Conservation (phyloP, 2,113 vertebrate genomes). For the Ginglymostoma cirratum region DNA sequence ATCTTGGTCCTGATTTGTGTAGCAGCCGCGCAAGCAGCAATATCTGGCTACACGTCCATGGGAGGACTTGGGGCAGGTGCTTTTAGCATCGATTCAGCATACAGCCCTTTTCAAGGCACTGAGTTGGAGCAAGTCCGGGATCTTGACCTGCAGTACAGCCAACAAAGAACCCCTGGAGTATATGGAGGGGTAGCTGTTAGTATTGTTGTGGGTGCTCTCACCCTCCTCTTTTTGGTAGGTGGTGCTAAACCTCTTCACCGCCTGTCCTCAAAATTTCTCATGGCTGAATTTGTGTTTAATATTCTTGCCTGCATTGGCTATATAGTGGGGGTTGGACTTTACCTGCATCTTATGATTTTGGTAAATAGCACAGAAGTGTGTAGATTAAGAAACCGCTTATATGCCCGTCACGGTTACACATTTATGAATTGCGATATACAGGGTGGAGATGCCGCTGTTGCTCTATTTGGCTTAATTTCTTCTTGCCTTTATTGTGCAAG, state of each 20-base stretch:
- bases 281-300: constrained; percentile 60
- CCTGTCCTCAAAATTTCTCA: constrained; percentile 56
- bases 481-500: constrained; percentile 60
- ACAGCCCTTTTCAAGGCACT: constrained; percentile 70
- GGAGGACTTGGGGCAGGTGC: constrained; percentile 50
- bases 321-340: constrained; percentile 66
- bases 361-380: constrained; percentile 73
- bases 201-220: constrained; percentile 54
- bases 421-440: constrained; percentile 73
- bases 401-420: constrained; percentile 65
- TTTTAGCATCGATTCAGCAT: constrained; percentile 58
- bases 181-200: constrained; percentile 70
- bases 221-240: constrained; percentile 67
- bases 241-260: constrained; percentile 64
- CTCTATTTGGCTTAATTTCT: constrained; percentile 60
- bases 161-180: constrained; percentile 74
- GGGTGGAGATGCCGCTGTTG: constrained; percentile 65
- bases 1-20: constrained; percentile 68
- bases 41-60: constrained; percentile 58
- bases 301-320: constrained; percentile 55
- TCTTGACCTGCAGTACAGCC: constrained; percentile 74
- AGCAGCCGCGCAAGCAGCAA: constrained; percentile 61
- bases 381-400: constrained; percentile 59
- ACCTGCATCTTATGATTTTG: constrained; percentile 67
- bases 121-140: constrained; percentile 68